Percentiles rank a stretch among this genome's conserved stretches.
These are phyloP conservation scores for Arrhamphus sclerolepis DNA, from an alignment of 2,797 vertebrate genomes.

Conservation along the genomic window DNA sequence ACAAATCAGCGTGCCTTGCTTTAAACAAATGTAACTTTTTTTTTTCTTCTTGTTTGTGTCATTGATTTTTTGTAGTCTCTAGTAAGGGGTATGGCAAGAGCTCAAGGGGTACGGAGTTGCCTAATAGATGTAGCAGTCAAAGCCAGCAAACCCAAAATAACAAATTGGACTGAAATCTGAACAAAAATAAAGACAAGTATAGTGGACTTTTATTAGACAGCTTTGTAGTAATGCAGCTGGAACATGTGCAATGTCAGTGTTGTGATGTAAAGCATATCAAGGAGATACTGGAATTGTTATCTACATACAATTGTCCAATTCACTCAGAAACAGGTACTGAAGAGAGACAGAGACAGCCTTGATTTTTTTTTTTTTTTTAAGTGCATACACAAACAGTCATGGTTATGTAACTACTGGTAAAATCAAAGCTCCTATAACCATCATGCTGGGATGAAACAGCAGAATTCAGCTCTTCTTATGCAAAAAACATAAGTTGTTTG, in stretches of 20 bases:
- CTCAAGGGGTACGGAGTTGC: too few relatives aligned
- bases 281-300: background rate
- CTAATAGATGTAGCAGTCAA: too few relatives aligned
- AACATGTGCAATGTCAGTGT: background rate
- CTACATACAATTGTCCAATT: background rate
- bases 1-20: too few relatives aligned
- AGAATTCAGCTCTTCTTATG: constrained; percentile 32
- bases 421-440: constrained; percentile 33
- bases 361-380: too few relatives aligned
- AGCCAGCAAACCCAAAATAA: background rate
- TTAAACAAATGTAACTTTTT: too few relatives aligned
- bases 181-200: background rate
- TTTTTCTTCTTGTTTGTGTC: too few relatives aligned
- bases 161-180: background rate
- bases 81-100: too few relatives aligned
- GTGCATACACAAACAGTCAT: constrained; percentile 31
- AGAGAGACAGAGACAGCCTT: constrained; percentile 14
- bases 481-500: constrained; percentile 52
- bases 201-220: background rate
- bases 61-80: too few relatives aligned
- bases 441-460: constrained; percentile 37
- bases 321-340: constrained; percentile 8
- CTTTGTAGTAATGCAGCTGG: background rate
- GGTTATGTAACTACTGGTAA: constrained; percentile 41
- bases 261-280: constrained; percentile 1